These are phyloP conservation scores for Xiphophorus maculatus DNA, from an alignment of 2,113 vertebrate genomes.

Conservation along the genomic window DNA sequence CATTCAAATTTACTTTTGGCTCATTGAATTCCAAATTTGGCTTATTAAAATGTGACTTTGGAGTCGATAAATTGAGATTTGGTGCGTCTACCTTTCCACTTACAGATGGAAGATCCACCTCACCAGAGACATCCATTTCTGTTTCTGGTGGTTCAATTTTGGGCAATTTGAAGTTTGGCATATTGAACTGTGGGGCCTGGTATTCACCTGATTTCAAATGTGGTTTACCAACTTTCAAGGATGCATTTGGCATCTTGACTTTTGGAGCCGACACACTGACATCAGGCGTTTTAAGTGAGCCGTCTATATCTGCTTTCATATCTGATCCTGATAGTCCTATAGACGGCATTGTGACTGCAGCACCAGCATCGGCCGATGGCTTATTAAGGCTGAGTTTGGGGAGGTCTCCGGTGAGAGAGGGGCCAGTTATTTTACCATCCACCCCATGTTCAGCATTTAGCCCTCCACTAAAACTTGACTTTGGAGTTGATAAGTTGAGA, in stretches of 20 bases:
- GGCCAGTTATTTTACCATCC: slow-evolving; percentile 37
- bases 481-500: slow-evolving; percentile 48
- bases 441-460: slow-evolving; percentile 43
- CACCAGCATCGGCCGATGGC: slow-evolving; percentile 28
- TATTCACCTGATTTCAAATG: slow-evolving; percentile 23
- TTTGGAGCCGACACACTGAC: slow-evolving; percentile 53
- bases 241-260: slow-evolving; percentile 52
- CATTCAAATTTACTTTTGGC: slow-evolving; percentile 57
- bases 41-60: not conserved
- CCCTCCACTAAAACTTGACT: slow-evolving; percentile 44
- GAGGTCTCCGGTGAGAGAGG: slow-evolving; percentile 58
- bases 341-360: slow-evolving; percentile 54
- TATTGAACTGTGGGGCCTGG: slow-evolving; percentile 55
- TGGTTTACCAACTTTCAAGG: slow-evolving; percentile 54
- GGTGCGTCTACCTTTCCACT: slow-evolving; percentile 43
- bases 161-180: slow-evolving; percentile 66
- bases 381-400: slow-evolving; percentile 54
- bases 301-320: slow-evolving; percentile 60
- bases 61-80: slow-evolving; percentile 48
- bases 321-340: slow-evolving; percentile 54
- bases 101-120: slow-evolving; percentile 42
- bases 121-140: slow-evolving; percentile 46
- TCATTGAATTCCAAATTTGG: slow-evolving; percentile 56
- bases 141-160: slow-evolving; percentile 36
- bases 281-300: slow-evolving; percentile 46